phyloP scores from a whole-genome alignment of 37 sponge, comb jelly and placozoan species.

The Haliclona indistincta region DNA sequence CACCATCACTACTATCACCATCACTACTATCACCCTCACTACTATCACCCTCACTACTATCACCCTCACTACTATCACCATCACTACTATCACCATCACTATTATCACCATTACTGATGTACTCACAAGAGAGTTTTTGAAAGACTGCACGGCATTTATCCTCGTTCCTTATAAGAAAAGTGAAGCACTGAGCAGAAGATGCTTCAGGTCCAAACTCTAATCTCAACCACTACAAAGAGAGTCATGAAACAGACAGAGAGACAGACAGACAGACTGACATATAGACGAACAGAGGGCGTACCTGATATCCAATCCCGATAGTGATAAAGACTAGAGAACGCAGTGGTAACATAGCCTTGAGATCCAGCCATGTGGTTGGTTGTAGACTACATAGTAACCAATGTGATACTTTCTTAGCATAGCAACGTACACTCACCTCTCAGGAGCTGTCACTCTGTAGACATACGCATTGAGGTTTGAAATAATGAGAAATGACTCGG shows the following conservation, averaged over 20 bases:
- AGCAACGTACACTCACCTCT: slow-evolving; percentile 21
- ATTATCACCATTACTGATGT: no score
- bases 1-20: no score
- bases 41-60: no score
- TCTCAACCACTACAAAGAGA: slow-evolving; percentile 17
- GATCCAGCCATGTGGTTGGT: slow-evolving; percentile 54
- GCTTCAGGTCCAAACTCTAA: slow-evolving; percentile 46
- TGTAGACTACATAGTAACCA: slow-evolving; percentile 13
- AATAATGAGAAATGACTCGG: slow-evolving; percentile 13
- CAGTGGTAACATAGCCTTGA: slow-evolving; percentile 22
- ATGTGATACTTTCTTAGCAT: not conserved
- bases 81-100: no score
- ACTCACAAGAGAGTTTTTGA: slow-evolving; percentile 52
- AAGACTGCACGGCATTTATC: slow-evolving; percentile 30
- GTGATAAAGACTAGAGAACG: slow-evolving; percentile 49
- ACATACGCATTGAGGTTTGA: slow-evolving; percentile 37
- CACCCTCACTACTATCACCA: no score
- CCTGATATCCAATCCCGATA: slow-evolving; percentile 60
- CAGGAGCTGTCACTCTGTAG: slow-evolving; percentile 45
- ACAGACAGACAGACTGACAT: no score
- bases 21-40: no score
- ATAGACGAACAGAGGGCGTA: not conserved
- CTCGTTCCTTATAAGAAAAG: slow-evolving; percentile 54
- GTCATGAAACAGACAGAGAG: no score
- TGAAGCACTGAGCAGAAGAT: slow-evolving; percentile 33